A percentile compares a stretch with the other conserved stretches of the same genome.
phyloP scores from a whole-genome alignment of 2,888 invertebrate species.

The Apodemia hepburni region DNA sequence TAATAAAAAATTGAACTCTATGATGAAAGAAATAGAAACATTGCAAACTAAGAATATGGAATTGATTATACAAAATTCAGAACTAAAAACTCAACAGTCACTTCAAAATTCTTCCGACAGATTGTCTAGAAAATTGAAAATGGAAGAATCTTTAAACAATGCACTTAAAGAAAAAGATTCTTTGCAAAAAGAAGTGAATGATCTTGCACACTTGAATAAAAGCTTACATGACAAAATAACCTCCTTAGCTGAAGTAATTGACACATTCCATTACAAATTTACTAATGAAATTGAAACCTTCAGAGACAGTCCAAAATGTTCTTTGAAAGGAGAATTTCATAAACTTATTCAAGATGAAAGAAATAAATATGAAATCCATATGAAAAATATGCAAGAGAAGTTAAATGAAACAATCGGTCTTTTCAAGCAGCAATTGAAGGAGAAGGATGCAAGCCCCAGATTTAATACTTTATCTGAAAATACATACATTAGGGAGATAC shows the following conservation, averaged over 20 bases:
- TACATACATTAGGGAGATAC: slow-evolving; percentile 58
- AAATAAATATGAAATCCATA: slow-evolving; percentile 63
- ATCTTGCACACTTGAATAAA: slow-evolving; percentile 67
- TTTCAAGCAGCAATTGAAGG: slow-evolving; percentile 57
- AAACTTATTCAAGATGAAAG: slow-evolving; percentile 61
- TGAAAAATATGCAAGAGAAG: slow-evolving; percentile 55
- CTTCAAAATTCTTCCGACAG: slow-evolving; percentile 40
- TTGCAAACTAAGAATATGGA: slow-evolving; percentile 79
- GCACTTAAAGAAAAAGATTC: slow-evolving; percentile 60
- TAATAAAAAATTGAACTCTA: slow-evolving; percentile 83
- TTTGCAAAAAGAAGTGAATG: slow-evolving; percentile 67
- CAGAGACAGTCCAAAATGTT: slow-evolving; percentile 44
- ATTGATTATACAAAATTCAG: slow-evolving; percentile 57
- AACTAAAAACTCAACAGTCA: slow-evolving; percentile 81
- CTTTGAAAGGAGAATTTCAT: slow-evolving; percentile 60
- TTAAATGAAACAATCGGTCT: slow-evolving; percentile 57
- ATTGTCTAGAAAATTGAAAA: slow-evolving; percentile 37
- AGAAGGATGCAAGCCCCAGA: slow-evolving; percentile 41
- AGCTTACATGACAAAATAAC: slow-evolving; percentile 69
- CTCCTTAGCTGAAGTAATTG: slow-evolving; percentile 44
- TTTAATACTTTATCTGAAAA: slow-evolving; percentile 40
- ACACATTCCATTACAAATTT: slow-evolving; percentile 36
- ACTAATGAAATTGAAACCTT: slow-evolving; percentile 36
- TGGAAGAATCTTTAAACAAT: slow-evolving; percentile 47
- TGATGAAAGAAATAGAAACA: slow-evolving; percentile 80